phyloP scores from a whole-genome alignment of 2,797 vertebrate genomes.

The Peromyscus eremicus region DNA sequence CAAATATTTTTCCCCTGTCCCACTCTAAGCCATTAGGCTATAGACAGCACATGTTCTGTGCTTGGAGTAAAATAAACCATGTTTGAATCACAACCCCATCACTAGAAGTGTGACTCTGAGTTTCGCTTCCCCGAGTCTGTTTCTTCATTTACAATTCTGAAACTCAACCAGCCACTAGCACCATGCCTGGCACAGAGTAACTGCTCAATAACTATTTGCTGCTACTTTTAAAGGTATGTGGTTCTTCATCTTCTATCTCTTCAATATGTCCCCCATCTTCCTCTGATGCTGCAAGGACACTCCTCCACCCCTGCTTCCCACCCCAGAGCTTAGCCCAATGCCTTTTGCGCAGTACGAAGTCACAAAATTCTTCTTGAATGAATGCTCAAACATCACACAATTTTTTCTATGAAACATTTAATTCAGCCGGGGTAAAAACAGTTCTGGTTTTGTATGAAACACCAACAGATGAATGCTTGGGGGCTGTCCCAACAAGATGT shows the following conservation, averaged over 20 bases:
- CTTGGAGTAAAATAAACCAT: not conserved
- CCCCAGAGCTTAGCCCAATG: conserved; percentile 5
- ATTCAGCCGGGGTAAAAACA: conserved; percentile 68
- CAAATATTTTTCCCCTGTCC: not conserved
- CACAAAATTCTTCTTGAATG: conserved; percentile 62
- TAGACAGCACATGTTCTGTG: not conserved
- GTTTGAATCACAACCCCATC: not conserved
- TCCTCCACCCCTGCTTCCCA: not conserved
- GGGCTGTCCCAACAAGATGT: conserved; percentile 50
- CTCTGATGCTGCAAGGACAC: not conserved
- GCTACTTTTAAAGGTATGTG: conserved; percentile 8
- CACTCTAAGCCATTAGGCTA: not conserved
- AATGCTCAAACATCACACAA: conserved; percentile 57
- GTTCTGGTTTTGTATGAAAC: conserved; percentile 69
- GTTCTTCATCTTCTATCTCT: conserved; percentile 30
- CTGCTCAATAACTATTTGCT: conserved; percentile 22
- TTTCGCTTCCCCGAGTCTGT: conserved; percentile 22
- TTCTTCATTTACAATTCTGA: conserved; percentile 6
- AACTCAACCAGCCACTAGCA: conserved; percentile 14
- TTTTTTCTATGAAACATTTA: conserved; percentile 65
- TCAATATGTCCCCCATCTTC: not conserved
- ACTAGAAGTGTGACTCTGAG: conserved; percentile 17
- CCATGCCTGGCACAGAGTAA: not conserved
- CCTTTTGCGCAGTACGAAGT: conserved; percentile 56
- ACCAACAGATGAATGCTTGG: conserved; percentile 60